phyloP scores from a whole-genome alignment of 2,113 vertebrate species.

The Brienomyrus longianalis region DNA sequence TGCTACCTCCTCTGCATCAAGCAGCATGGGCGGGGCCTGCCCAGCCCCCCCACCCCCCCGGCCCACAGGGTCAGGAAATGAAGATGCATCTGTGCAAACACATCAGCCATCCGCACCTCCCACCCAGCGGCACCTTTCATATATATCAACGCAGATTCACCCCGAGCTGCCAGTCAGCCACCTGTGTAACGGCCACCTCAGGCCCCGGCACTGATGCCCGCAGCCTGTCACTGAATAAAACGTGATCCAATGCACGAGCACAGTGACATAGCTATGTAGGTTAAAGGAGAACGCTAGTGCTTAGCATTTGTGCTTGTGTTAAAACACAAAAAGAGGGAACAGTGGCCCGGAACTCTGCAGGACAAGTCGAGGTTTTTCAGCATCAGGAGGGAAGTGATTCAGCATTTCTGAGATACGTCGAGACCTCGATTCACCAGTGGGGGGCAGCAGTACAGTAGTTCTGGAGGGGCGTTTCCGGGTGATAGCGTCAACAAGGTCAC shows the following conservation, averaged over 20 bases:
- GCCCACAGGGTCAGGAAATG: background rate
- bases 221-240: background rate
- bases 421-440: background rate
- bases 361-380: background rate
- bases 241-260: background rate
- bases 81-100: constrained; percentile 6
- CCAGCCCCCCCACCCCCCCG: background rate
- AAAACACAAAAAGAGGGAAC: background rate
- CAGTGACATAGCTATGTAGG: background rate
- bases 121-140: background rate
- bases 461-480: background rate
- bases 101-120: background rate
- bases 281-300: background rate
- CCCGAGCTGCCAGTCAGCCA: background rate
- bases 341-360: background rate
- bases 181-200: background rate
- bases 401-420: background rate
- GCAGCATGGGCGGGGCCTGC: background rate
- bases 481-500: background rate
- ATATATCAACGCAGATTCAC: background rate
- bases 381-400: background rate
- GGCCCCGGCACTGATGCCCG: background rate
- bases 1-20: background rate
- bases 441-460: background rate
- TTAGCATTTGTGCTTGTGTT: background rate